A percentile compares a stretch with the other conserved stretches of the same genome.
Conservation (phyloP, 2,888 invertebrate genomes). For the Ormyrus pomaceus region DNA sequence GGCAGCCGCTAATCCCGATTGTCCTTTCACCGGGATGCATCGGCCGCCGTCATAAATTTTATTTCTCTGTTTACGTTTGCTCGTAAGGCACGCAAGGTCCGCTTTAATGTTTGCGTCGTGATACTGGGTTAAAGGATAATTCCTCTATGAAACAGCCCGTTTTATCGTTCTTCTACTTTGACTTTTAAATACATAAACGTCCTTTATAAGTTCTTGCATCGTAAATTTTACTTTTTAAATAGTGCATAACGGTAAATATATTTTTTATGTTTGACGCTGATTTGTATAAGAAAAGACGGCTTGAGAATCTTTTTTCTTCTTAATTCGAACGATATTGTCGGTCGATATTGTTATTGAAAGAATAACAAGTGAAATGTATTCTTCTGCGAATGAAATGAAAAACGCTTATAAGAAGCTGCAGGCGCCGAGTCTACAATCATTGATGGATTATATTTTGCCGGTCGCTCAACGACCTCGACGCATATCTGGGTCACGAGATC, state of each 20-base stretch:
- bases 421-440: not conserved
- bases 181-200: too few species aligned
- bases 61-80: conserved; percentile 9
- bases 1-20: not conserved
- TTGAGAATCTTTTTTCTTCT: too few species aligned
- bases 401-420: conserved; percentile 11
- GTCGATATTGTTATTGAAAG: too few species aligned
- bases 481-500: conserved; percentile 34
- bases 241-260: too few species aligned
- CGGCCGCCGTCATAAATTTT: conserved; percentile 16
- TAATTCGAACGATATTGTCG: too few species aligned
- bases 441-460: conserved; percentile 39
- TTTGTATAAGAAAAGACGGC: too few species aligned
- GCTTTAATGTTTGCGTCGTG: conserved; percentile 15
- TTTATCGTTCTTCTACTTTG: not conserved
- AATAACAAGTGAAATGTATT: too few species aligned
- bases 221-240: too few species aligned
- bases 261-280: too few species aligned
- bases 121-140: not conserved
- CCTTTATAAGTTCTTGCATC: too few species aligned
- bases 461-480: conserved; percentile 31
- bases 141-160: too few species aligned
- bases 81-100: conserved; percentile 22
- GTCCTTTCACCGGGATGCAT: not conserved
- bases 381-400: conserved; percentile 30